phyloP scores from a whole-genome alignment of 2,113 vertebrate species.

The Hydropotes inermis region DNA sequence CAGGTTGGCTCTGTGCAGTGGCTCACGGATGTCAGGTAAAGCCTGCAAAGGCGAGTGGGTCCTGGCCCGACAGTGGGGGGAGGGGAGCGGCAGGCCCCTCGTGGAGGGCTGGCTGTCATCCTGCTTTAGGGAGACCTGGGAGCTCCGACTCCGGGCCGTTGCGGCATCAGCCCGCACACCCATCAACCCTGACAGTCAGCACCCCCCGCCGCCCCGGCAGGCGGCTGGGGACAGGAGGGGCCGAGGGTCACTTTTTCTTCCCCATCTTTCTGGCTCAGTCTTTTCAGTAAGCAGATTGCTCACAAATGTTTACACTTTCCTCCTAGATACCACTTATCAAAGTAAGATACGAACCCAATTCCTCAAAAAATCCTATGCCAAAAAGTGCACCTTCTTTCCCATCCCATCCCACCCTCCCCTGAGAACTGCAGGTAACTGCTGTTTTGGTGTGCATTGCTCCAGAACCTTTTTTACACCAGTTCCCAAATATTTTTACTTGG shows the following conservation, averaged over 20 bases:
- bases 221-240: background rate
- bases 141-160: background rate
- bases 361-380: background rate
- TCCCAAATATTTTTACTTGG: background rate
- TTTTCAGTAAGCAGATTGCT: background rate
- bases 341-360: background rate
- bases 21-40: background rate
- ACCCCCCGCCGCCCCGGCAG: background rate
- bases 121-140: background rate
- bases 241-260: background rate
- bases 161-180: background rate
- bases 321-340: background rate
- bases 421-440: accelerated
- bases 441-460: background rate
- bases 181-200: accelerated
- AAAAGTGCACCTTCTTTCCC: background rate
- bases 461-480: background rate
- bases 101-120: background rate
- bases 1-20: accelerated
- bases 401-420: accelerated
- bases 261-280: background rate
- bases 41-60: background rate
- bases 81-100: accelerated
- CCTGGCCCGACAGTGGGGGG: background rate
- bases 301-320: background rate